phyloP scores from a whole-genome alignment of 2,888 invertebrate genomes.

The Norana najaformis region DNA sequence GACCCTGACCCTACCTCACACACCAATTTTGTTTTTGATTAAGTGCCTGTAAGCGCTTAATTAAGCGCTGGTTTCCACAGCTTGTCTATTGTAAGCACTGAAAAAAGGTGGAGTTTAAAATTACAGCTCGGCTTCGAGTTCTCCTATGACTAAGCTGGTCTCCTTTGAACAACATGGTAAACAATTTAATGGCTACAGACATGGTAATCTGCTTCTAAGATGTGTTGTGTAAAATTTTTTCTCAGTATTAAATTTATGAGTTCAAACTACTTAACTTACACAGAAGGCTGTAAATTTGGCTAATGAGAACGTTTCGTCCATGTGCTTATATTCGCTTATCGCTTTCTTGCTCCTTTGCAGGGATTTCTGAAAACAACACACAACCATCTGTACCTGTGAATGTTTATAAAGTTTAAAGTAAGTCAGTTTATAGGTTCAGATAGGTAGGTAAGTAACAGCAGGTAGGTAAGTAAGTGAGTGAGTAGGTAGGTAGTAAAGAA shows the following conservation, averaged over 20 bases:
- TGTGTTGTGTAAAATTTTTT: not conserved
- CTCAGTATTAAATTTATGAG: not conserved
- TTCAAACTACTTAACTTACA: not conserved
- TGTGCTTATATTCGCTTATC: not conserved
- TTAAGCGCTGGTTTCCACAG: no score
- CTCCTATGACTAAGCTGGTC: not conserved
- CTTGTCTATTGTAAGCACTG: no score
- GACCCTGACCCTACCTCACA: no score
- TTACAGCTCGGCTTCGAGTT: no score
- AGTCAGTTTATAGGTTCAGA: not conserved
- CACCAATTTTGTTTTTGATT: no score
- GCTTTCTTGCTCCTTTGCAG: slow-evolving; percentile 21
- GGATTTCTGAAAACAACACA: not conserved
- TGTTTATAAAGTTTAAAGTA: not conserved
- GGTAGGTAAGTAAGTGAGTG: not conserved
- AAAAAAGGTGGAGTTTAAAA: no score
- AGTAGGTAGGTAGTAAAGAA: not conserved
- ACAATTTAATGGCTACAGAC: not conserved
- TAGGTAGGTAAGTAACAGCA: not conserved
- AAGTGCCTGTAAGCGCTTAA: no score
- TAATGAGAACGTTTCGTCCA: not conserved
- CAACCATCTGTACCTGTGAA: not conserved
- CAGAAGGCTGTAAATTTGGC: not conserved
- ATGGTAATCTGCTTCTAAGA: not conserved
- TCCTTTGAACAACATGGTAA: not conserved